A percentile compares a stretch with the other conserved stretches of the same genome.
phyloP scores from a whole-genome alignment of 2,113 vertebrate species.

The Oostethus manadensis region DNA sequence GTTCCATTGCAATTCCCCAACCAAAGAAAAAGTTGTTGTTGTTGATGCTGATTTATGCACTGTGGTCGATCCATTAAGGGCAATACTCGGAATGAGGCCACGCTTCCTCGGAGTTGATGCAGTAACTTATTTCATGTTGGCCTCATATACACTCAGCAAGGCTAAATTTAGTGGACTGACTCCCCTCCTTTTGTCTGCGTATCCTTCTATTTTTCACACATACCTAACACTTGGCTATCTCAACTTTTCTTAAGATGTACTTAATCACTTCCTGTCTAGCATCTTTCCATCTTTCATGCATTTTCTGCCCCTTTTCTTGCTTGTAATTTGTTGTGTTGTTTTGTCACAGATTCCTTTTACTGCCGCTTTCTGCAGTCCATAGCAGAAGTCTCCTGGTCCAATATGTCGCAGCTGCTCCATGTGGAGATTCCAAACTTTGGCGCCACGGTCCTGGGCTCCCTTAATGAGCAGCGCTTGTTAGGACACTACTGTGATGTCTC shows the following conservation, averaged over 20 bases:
- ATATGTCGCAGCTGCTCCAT: constrained; percentile 97
- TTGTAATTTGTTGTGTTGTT: constrained; percentile 9
- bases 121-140: constrained; percentile 44
- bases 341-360: constrained; percentile 77
- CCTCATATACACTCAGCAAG: constrained; percentile 38
- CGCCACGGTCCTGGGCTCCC: constrained; percentile 91
- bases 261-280: constrained; percentile 33
- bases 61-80: constrained; percentile 20
- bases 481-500: constrained; percentile 98
- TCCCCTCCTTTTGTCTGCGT: constrained; percentile 52
- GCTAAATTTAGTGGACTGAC: constrained; percentile 24
- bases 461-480: constrained; percentile 93
- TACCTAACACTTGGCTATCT: constrained; percentile 44
- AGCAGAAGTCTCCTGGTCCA: constrained; percentile 66
- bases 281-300: constrained; percentile 33
- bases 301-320: constrained; percentile 19
- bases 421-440: constrained; percentile 98
- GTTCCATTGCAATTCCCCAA: too few species aligned
- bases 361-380: constrained; percentile 69
- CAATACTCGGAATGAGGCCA: constrained; percentile 18
- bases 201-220: constrained; percentile 56
- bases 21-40: too few species aligned
- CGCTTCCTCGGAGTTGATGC: constrained; percentile 39
- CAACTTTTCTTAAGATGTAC: constrained; percentile 34
- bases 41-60: neutral